phyloP scores from a whole-genome alignment of 2,888 invertebrate species.

The Ceraclea dissimilis region DNA sequence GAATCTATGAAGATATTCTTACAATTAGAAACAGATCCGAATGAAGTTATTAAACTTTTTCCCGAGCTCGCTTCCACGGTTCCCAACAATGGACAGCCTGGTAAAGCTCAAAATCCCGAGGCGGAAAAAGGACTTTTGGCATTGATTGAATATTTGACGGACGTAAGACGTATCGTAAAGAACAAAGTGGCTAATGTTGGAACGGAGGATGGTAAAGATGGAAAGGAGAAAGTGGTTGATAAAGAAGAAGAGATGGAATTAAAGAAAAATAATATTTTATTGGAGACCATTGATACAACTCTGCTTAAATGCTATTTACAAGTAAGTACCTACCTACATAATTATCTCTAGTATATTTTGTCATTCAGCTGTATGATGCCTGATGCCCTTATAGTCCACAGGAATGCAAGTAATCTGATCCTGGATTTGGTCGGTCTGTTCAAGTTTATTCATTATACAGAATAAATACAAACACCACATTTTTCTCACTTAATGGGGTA shows the following conservation, averaged over 20 bases:
- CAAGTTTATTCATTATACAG: too few species aligned
- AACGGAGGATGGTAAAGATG: too few species aligned
- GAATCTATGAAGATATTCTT: conserved; percentile 89
- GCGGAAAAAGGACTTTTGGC: conserved; percentile 82
- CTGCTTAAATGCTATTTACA: conserved; percentile 93
- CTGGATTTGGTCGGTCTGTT: too few species aligned
- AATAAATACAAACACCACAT: too few species aligned
- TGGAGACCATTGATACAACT: conserved; percentile 96
- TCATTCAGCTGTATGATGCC: too few species aligned
- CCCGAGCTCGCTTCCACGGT: conserved; percentile 69
- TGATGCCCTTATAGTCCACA: too few species aligned
- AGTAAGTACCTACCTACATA: too few species aligned
- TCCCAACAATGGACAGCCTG: conserved; percentile 27
- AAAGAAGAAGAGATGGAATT: conserved; percentile 30
- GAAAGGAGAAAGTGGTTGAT: background rate
- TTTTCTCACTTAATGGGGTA: too few species aligned
- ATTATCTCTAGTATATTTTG: too few species aligned
- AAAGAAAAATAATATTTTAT: conserved; percentile 48
- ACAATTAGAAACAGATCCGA: conserved; percentile 86
- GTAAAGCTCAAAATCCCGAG: conserved; percentile 70
- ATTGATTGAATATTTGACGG: conserved; percentile 82
- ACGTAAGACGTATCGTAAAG: conserved; percentile 53
- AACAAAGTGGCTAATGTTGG: background rate
- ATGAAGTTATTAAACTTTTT: conserved; percentile 90
- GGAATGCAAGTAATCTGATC: too few species aligned